These are phyloP conservation scores for Myotis daubentonii DNA, from an alignment of 2,797 vertebrate species.

Conservation along the genomic window DNA sequence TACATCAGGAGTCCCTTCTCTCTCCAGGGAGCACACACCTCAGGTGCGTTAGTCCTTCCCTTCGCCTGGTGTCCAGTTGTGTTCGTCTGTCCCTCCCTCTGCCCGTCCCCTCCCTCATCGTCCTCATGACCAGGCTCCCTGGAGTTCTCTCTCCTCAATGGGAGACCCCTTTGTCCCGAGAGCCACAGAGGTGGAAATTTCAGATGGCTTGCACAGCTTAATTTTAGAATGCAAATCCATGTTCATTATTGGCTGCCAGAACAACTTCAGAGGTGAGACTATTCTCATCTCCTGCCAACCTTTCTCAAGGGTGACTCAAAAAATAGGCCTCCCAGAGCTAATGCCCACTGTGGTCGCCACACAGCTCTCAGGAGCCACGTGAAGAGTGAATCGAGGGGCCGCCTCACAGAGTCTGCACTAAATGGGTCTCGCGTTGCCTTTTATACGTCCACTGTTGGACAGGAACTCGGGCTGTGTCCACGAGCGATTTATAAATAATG, in stretches of 20 bases:
- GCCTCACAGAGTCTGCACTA: slow-evolving; percentile 11
- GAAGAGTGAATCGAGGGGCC: slow-evolving; percentile 23
- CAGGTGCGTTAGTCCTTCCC: background rate
- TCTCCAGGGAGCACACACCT: background rate
- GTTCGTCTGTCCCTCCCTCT: background rate
- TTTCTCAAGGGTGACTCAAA: slow-evolving; percentile 25
- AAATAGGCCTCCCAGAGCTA: slow-evolving; percentile 19
- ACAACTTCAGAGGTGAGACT: slow-evolving; percentile 35
- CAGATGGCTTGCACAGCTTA: background rate
- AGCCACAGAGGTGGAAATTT: background rate
- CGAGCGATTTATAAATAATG: background rate
- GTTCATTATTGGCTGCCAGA: background rate
- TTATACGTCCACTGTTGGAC: background rate
- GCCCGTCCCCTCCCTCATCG: background rate
- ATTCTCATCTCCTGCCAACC: background rate
- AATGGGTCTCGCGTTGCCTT: background rate
- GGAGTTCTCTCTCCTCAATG: background rate
- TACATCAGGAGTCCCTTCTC: background rate
- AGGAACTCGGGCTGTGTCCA: background rate
- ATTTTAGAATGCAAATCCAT: slow-evolving; percentile 3
- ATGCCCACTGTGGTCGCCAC: slow-evolving; percentile 31
- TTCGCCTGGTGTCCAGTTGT: background rate
- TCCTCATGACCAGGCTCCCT: background rate
- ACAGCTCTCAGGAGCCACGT: background rate
- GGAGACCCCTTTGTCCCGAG: background rate